Base-by-base conservation (phyloP, 2,797 vertebrate species). In the Clarias laeviceps region DNA sequence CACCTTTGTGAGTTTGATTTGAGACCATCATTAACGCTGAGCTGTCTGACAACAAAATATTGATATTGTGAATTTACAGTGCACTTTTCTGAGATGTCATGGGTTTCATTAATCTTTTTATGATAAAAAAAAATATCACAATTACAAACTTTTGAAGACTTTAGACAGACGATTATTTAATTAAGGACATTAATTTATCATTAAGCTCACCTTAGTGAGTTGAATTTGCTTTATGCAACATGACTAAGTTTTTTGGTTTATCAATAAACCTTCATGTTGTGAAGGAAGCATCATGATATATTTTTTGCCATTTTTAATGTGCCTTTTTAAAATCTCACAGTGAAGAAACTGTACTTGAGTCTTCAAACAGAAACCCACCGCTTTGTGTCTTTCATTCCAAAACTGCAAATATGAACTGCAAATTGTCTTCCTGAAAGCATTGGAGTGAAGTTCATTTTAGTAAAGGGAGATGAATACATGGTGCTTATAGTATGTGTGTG, bases 391-490 rank as follows among this genome's bases (percentile, higher is more conserved):
- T 82, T 59, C 29, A 69, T 59, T 80, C 73, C 70, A 32, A 7
- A 5, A 40, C 24, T 64, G 72, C 17, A 68, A 79, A 73, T 65
- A 50, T 5, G 1, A 56, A 4, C 11, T n/a, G n/a, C n/a, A n/a
- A n/a, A n/a, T n/a, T n/a, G 20, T 65, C 32, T 64, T 80, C 76
- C 9, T 50, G 77, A 82, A 85, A 85, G 34, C 40, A 11, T 1
- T 22, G 54, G 14, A 40, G 57, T 62, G 65, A 50, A 74, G 80
- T 45, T 69, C 15, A 45, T 34, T 88, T 87, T 57, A 70, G 27
- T 73, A 81, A 65, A 82, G 72, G 69, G 61, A 79, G 81, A 82
- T 61, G 78, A 64, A 84, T 70, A 84, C n/a, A 37, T 65, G 62
- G 61, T 86, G 59, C 45, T 45, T 84, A 29, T 32, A 37, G 62